These are phyloP conservation scores for Centruroides sculpturatus DNA, from an alignment of 1,140 invertebrate species.

Conservation along the genomic window DNA sequence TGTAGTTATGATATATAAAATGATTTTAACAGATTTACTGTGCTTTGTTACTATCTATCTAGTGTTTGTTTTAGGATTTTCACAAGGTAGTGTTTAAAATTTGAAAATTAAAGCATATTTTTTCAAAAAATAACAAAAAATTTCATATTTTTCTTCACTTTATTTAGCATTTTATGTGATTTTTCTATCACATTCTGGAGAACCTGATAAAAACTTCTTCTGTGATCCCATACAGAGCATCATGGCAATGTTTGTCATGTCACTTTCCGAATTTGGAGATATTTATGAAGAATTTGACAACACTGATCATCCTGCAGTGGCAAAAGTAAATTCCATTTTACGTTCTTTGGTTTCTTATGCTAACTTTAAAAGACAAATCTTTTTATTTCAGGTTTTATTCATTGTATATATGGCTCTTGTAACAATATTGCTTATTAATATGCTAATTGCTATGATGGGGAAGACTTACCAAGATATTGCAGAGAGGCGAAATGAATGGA, in stretches of 20 bases:
- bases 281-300: constrained; percentile 78
- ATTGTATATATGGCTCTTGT: constrained; percentile 94
- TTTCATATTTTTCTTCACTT: background rate
- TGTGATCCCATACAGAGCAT: constrained; percentile 67
- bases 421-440: constrained; percentile 86
- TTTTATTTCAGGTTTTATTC: constrained; percentile 58
- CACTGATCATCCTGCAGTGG: constrained; percentile 73
- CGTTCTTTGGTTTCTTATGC: too few species aligned
- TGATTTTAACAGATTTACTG: constrained; percentile 89
- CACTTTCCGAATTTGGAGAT: constrained; percentile 87
- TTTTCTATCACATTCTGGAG: constrained; percentile 54
- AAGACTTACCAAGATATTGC: constrained; percentile 94
- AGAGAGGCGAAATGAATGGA: constrained; percentile 94
- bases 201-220: constrained; percentile 27
- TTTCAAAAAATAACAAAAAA: background rate
- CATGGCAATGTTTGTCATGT: constrained; percentile 96
- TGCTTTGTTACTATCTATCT: constrained; percentile 91
- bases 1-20: constrained; percentile 98
- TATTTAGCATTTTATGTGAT: constrained; percentile 73
- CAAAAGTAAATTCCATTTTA: constrained; percentile 46
- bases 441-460: constrained; percentile 99
- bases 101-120: background rate
- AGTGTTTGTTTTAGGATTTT: constrained; percentile 94
- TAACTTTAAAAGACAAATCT: background rate
- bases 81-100: constrained; percentile 54